Conservation (phyloP, 2,888 invertebrate species). For the Drosophila atripex region DNA sequence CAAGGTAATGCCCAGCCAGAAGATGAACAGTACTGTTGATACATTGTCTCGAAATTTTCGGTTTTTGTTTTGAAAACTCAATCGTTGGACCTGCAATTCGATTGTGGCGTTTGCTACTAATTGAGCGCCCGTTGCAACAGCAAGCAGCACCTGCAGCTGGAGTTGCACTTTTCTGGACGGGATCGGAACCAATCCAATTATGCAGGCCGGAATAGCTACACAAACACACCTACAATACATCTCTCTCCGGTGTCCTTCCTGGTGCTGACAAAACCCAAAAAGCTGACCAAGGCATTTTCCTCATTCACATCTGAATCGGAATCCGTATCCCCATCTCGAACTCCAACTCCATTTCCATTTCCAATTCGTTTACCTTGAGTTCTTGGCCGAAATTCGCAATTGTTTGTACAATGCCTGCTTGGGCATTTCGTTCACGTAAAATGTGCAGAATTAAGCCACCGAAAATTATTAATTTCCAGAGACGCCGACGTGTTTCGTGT, state of each 20-base stretch:
- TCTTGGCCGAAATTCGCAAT: slow-evolving; percentile 1
- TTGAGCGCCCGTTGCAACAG: slow-evolving; percentile 51
- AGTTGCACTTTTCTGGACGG: slow-evolving; percentile 7
- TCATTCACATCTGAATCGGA: background rate
- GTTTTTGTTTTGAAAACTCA: slow-evolving; percentile 34
- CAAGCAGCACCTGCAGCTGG: slow-evolving; percentile 36
- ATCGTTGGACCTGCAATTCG: slow-evolving; percentile 21
- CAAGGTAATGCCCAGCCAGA: background rate
- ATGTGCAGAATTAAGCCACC: slow-evolving; percentile 61
- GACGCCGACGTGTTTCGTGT: slow-evolving; percentile 48
- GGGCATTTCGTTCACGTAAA: slow-evolving; percentile 68
- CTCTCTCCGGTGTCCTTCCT: background rate
- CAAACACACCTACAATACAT: slow-evolving; percentile 26
- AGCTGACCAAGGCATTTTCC: slow-evolving; percentile 56
- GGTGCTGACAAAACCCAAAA: slow-evolving; percentile 27
- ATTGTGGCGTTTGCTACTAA: slow-evolving; percentile 60
- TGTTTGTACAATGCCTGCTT: slow-evolving; percentile 29
- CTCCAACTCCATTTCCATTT: slow-evolving; percentile 40
- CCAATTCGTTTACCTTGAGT: slow-evolving; percentile 54
- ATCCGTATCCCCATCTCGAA: background rate
- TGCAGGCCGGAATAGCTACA: slow-evolving; percentile 55
- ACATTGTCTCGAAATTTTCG: slow-evolving; percentile 28
- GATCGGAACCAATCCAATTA: slow-evolving; percentile 58
- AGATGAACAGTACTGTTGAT: slow-evolving; percentile 29
- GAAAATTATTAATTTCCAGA: slow-evolving; percentile 68